Evolutionary conservation across 2,113 vertebrate genomes (phyloP).

Genomic region (Melanotaenia duboulayi): DNA sequence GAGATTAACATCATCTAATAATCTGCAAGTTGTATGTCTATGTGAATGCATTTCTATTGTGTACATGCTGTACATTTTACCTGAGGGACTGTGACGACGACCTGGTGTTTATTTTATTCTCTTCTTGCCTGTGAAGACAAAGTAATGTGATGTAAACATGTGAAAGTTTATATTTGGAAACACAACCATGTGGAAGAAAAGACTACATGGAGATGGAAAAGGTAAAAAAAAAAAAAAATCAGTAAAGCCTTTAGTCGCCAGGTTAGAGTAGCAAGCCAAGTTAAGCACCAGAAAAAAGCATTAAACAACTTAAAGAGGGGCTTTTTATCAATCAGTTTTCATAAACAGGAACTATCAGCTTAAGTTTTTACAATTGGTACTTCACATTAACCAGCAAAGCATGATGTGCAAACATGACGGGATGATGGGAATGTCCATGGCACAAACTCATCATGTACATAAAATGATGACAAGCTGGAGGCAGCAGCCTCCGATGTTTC

Average conservation of each 20-base stretch:
- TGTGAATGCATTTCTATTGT: too few relatives aligned
- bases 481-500: slow-evolving; percentile 42
- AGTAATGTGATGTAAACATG: slow-evolving; percentile 18
- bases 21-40: background rate
- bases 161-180: background rate
- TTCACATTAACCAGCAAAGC: slow-evolving; percentile 56
- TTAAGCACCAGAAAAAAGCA: slow-evolving; percentile 23
- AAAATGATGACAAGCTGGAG: slow-evolving; percentile 38
- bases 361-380: slow-evolving; percentile 27
- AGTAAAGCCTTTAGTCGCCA: slow-evolving; percentile 51
- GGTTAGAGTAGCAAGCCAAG: slow-evolving; percentile 58
- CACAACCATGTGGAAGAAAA: slow-evolving; percentile 23
- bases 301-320: slow-evolving; percentile 9
- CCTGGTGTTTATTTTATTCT: slow-evolving; percentile 84
- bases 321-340: background rate
- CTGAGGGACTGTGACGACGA: slow-evolving; percentile 80
- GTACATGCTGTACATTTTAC: slow-evolving; percentile 28
- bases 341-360: slow-evolving; percentile 14
- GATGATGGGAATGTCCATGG: slow-evolving; percentile 31
- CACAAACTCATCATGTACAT: slow-evolving; percentile 37
- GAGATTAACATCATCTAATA: background rate
- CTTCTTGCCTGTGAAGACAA: slow-evolving; percentile 79
- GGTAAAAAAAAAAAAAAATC: slow-evolving; percentile 3
- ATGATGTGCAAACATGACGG: slow-evolving; percentile 29
- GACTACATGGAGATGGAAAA: slow-evolving; percentile 37